These are phyloP conservation scores for Ooceraea biroi DNA, from an alignment of 1,140 invertebrate genomes.

Conservation along the genomic window DNA sequence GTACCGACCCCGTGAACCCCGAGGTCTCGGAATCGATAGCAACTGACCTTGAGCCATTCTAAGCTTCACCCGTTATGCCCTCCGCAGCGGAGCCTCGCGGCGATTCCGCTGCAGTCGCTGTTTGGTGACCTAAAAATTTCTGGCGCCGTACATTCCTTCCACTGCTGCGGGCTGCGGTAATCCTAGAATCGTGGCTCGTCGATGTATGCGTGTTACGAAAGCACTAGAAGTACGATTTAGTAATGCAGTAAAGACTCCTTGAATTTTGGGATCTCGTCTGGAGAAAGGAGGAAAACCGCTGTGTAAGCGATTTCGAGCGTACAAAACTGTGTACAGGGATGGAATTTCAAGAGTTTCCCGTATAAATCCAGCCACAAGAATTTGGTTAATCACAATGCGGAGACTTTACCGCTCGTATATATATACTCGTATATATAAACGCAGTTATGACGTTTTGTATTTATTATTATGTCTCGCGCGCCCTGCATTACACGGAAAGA, in stretches of 20 bases:
- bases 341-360: too few species aligned
- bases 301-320: too few species aligned
- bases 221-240: too few species aligned
- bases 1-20: constrained; percentile 76
- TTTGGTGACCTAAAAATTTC: constrained; percentile 57
- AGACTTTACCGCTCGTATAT: constrained; percentile 15
- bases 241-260: too few species aligned
- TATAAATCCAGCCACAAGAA: neutral
- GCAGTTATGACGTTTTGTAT: constrained; percentile 21
- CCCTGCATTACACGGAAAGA: constrained; percentile 45
- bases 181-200: too few species aligned
- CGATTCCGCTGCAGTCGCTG: constrained; percentile 51
- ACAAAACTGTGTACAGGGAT: too few species aligned
- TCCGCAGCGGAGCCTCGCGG: constrained; percentile 62
- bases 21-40: constrained; percentile 77
- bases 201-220: neutral
- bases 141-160: neutral
- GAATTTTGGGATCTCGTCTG: too few species aligned
- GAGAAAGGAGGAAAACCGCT: too few species aligned
- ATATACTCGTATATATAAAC: too few species aligned
- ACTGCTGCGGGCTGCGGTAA: too few species aligned
- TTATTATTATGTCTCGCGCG: constrained; percentile 45
- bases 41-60: constrained; percentile 81
- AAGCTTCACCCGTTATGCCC: constrained; percentile 66
- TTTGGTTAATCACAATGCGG: constrained; percentile 25